Percentiles rank a stretch among this genome's conserved stretches.
phyloP scores from a whole-genome alignment of 1,140 invertebrate species.

The Aphis gossypii region DNA sequence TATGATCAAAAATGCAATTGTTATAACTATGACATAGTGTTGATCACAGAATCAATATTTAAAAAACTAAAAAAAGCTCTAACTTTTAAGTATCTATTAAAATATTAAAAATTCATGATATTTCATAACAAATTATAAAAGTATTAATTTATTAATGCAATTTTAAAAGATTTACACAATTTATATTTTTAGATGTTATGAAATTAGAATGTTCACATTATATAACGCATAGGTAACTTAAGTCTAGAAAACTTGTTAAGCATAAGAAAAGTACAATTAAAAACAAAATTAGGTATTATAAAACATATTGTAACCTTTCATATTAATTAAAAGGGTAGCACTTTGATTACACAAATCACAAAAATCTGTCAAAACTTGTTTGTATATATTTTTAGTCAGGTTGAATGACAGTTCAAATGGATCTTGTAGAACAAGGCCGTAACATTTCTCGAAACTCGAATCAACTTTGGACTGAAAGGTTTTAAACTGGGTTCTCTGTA shows the following conservation, averaged over 20 bases:
- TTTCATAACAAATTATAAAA: too few relatives aligned
- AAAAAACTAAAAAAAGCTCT: too few relatives aligned
- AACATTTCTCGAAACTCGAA: background rate
- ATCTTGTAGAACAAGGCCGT: conserved; percentile 2
- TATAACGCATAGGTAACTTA: too few relatives aligned
- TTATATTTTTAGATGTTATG: background rate
- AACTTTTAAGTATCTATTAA: background rate
- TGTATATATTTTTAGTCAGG: background rate
- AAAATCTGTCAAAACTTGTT: background rate
- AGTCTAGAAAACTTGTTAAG: background rate
- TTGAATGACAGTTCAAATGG: conserved; percentile 36
- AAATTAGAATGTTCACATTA: too few relatives aligned
- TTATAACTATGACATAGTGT: background rate
- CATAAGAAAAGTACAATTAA: background rate
- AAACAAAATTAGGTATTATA: background rate
- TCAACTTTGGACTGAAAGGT: background rate
- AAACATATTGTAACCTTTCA: background rate
- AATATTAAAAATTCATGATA: too few relatives aligned
- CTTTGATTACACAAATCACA: conserved; percentile 14
- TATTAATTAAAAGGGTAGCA: background rate
- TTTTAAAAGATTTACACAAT: background rate
- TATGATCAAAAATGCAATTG: background rate
- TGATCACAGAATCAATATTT: background rate
- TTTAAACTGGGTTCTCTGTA: background rate
- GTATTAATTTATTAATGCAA: background rate